Base-by-base conservation (phyloP, 2,113 vertebrate species). In the Dipodomys spectabilis region DNA sequence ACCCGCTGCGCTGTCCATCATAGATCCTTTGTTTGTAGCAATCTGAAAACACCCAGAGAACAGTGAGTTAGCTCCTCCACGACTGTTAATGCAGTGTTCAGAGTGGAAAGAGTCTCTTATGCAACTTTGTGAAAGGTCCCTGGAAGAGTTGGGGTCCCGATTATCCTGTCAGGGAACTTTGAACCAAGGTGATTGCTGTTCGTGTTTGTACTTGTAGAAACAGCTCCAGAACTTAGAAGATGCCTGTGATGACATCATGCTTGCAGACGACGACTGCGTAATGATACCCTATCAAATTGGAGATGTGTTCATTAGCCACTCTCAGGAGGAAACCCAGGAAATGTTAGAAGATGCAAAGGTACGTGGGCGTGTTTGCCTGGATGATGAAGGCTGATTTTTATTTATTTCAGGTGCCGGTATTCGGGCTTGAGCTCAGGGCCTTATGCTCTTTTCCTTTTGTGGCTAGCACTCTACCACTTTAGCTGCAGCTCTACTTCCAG, bases 321-420 rank as follows among this genome's bases (percentile, higher is more conserved):
- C 99, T 44, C 99, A 99, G 94, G 99, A 99, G 16, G 99, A 99
- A 95, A 99, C 99, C 0, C 99, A 99, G 67, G 99, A 99, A 82
- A 99, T 99, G 99, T 97, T 99, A 94, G 99, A 99, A 95, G 98
- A 98, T 67, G 99, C 99, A 22, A 99, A 99, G 99, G 99, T 99
- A 86, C 49, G 95, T 90, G 3, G 68, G 83, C 27, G 7, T 71
- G n/a, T 68, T 35, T 60, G n/a, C 82, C 30, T 35, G 6, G 15
- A 30, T 22, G 15, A 28, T 18, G 28, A 25, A 65, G 7, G 27
- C 72, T 20, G 49, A 53, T 12, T 11, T 57, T 57, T 57, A 18
- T 57, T 57, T 57, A 57, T 57, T 57, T 57, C 12, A 15, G 53
- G 53, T 57, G 16, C 53, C 16, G 15, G 15, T 57, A 16, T 57